Evolutionary conservation across 2,113 vertebrate species (phyloP).

Genomic region (Anguilla japonica): DNA sequence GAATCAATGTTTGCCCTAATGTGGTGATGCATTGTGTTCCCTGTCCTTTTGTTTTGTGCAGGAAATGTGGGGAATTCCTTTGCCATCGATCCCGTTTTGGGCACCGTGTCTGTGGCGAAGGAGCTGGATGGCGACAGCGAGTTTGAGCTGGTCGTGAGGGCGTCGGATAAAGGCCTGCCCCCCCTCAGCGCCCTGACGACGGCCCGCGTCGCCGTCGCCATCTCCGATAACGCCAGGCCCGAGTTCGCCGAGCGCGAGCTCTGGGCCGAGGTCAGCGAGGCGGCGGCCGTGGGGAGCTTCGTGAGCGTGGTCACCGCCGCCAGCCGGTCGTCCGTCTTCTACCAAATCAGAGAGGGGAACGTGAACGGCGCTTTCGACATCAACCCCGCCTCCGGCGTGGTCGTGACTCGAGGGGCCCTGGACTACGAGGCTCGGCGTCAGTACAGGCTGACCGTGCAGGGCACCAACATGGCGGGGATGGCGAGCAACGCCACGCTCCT

Average conservation of each 20-base stretch:
- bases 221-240: slow-evolving; percentile 78
- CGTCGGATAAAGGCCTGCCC: slow-evolving; percentile 74
- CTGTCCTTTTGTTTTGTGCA: slow-evolving; percentile 40
- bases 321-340: slow-evolving; percentile 79
- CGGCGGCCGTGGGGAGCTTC: slow-evolving; percentile 68
- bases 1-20: neutral
- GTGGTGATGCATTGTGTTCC: slow-evolving; percentile 1
- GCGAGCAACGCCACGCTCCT: slow-evolving; percentile 69
- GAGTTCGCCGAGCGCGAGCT: slow-evolving; percentile 74
- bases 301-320: slow-evolving; percentile 72
- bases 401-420: slow-evolving; percentile 72
- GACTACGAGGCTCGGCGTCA: slow-evolving; percentile 76
- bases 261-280: slow-evolving; percentile 75
- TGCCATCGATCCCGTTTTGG: slow-evolving; percentile 74
- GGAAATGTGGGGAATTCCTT: slow-evolving; percentile 80
- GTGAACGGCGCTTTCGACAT: slow-evolving; percentile 68
- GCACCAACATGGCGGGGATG: slow-evolving; percentile 80
- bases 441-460: slow-evolving; percentile 73
- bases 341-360: slow-evolving; percentile 81
- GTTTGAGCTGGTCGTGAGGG: slow-evolving; percentile 77
- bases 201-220: slow-evolving; percentile 69
- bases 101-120: slow-evolving; percentile 73
- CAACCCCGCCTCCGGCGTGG: slow-evolving; percentile 78
- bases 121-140: slow-evolving; percentile 72
- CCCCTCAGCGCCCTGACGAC: slow-evolving; percentile 74